phyloP scores from a whole-genome alignment of 2,797 vertebrate genomes.

The Sylvia borin region DNA sequence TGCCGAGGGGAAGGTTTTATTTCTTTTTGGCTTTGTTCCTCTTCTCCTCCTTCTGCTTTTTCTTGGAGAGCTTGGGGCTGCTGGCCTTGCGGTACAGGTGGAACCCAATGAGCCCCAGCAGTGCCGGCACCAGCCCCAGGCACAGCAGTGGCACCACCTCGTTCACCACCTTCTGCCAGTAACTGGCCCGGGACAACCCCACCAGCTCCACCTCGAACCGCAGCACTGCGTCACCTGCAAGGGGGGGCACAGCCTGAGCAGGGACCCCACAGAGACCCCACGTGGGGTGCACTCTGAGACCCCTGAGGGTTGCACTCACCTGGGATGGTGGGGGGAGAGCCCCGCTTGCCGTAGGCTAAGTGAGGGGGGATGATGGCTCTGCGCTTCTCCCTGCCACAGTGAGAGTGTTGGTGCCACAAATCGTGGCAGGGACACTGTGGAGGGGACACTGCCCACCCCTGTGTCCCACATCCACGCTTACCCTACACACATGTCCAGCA shows the following conservation, averaged over 20 bases:
- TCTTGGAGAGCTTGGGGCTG: constrained; percentile 84
- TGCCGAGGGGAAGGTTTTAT: constrained; percentile 69
- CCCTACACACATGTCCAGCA: constrained; percentile 94
- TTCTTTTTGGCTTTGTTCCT: constrained; percentile 94
- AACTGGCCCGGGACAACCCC: constrained; percentile 83
- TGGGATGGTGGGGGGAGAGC: constrained; percentile 92
- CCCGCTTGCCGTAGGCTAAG: constrained; percentile 93
- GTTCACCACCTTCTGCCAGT: constrained; percentile 90
- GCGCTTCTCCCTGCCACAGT: constrained; percentile 86
- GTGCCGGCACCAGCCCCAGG: constrained; percentile 87
- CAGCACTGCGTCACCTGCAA: constrained; percentile 85
- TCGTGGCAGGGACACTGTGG: fast-evolving
- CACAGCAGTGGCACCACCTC: constrained; percentile 87
- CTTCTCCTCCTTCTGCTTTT: constrained; percentile 93
- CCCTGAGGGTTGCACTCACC: constrained; percentile 72
- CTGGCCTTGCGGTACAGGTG: constrained; percentile 92
- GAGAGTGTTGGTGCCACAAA: fast-evolving
- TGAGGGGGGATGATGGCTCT: constrained; percentile 92
- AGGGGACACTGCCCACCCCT: background rate
- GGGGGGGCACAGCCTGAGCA: background rate
- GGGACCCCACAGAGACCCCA: background rate
- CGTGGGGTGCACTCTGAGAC: background rate
- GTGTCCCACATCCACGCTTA: constrained; percentile 62
- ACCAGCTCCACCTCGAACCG: constrained; percentile 94
- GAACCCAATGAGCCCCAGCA: constrained; percentile 90